Conservation (phyloP, 2,888 invertebrate genomes). For the Thera britannica region DNA sequence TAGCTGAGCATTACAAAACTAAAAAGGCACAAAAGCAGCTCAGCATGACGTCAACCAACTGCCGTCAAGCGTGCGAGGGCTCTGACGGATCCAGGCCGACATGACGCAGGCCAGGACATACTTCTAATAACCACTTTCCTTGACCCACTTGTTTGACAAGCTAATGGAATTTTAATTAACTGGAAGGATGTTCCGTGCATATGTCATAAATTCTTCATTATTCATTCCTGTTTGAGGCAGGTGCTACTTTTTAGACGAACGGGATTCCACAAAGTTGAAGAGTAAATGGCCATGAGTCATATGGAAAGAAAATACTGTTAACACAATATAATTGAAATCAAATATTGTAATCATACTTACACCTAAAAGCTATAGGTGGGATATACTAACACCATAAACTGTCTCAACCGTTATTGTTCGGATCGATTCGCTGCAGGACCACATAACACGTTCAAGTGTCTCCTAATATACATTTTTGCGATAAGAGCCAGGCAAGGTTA, state of each 20-base stretch:
- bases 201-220: constrained; percentile 23
- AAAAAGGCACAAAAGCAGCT: neutral
- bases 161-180: constrained; percentile 37
- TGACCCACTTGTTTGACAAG: constrained; percentile 36
- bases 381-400: neutral
- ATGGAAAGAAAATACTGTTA: neutral
- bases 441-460: constrained; percentile 22
- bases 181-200: constrained; percentile 9
- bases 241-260: constrained; percentile 14
- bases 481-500: constrained; percentile 27
- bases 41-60: constrained; percentile 21
- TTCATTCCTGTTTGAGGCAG: constrained; percentile 23
- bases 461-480: constrained; percentile 19
- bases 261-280: constrained; percentile 21
- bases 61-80: constrained; percentile 20
- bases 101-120: constrained; percentile 26
- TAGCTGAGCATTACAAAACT: constrained; percentile 2
- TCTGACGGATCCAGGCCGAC: constrained; percentile 16
- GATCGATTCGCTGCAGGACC: neutral
- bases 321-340: too few species aligned
- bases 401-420: neutral
- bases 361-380: neutral
- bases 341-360: too few species aligned
- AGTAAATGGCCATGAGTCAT: neutral
- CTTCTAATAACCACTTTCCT: constrained; percentile 36